Evolutionary conservation across 2,113 vertebrate species (phyloP).

Genomic region (Oriolus oriolus): DNA sequence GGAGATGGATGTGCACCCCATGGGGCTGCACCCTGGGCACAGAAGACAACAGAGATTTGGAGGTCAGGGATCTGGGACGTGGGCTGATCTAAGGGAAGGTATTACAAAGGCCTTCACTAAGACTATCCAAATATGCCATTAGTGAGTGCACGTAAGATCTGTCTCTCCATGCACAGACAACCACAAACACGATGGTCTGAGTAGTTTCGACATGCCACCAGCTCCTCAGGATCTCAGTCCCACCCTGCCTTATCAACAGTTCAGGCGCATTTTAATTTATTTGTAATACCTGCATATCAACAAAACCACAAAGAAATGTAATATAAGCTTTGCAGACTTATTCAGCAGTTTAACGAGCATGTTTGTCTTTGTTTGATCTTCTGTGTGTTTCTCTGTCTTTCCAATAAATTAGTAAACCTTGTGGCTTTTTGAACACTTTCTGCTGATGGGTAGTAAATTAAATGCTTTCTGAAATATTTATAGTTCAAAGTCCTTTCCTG

Average conservation of each 20-base stretch:
- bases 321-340: conserved; percentile 1
- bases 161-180: not conserved
- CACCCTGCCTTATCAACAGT: conserved; percentile 1
- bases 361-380: conserved; percentile 58
- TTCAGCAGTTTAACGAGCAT: conserved; percentile 37
- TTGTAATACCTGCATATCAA: conserved; percentile 17
- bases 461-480: conserved; percentile 54
- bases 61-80: not conserved
- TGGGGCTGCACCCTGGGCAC: not conserved
- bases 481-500: conserved; percentile 33
- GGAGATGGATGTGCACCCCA: not conserved
- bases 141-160: not conserved
- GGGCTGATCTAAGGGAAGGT: not conserved
- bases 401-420: conserved; percentile 59
- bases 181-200: not conserved
- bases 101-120: not conserved
- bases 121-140: not conserved
- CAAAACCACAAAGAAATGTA: conserved; percentile 40
- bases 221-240: conserved; percentile 3
- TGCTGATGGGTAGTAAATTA: conserved; percentile 57
- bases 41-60: not conserved
- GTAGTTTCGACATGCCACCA: not conserved
- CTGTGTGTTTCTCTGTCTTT: conserved; percentile 17
- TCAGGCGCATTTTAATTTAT: conserved; percentile 36
- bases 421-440: conserved; percentile 57